Conservation (phyloP, 2,888 invertebrate genomes). For the Erebia epiphron region DNA sequence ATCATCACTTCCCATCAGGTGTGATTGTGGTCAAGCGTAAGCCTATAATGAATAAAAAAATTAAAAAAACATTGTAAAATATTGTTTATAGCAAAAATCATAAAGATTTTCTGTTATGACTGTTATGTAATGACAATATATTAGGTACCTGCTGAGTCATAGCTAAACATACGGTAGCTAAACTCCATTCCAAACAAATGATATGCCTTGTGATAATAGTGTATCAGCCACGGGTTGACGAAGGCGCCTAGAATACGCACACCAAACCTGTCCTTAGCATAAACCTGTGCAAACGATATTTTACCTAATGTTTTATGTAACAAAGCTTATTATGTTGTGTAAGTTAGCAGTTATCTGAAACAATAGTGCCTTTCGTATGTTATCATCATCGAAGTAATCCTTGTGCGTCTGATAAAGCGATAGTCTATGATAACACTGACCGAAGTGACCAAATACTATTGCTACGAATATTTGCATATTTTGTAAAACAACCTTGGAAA, state of each 20-base stretch:
- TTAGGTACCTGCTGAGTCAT: constrained; percentile 28
- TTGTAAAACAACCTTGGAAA: constrained; percentile 16
- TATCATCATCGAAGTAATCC: constrained; percentile 37
- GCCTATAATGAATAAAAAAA: no score
- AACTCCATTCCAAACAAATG: constrained; percentile 32
- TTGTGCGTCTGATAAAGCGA: constrained; percentile 36
- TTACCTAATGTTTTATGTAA: background rate
- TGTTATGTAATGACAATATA: constrained; percentile 15
- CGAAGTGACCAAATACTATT: constrained; percentile 31
- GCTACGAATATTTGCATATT: constrained; percentile 30
- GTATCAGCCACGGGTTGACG: constrained; percentile 16
- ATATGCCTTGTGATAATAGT: constrained; percentile 28
- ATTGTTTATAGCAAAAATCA: no score
- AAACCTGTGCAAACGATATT: background rate
- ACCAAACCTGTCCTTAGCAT: background rate
- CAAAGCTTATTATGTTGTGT: constrained; percentile 2
- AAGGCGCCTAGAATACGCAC: constrained; percentile 30
- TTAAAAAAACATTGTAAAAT: no score
- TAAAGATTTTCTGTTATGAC: constrained; percentile 10
- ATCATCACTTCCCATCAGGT: no score
- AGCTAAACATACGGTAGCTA: constrained; percentile 14
- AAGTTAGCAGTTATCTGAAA: constrained; percentile 14
- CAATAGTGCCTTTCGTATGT: constrained; percentile 26
- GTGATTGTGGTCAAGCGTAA: no score
- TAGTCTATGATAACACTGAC: constrained; percentile 38